Conservation (phyloP, 35 echinoderm and acorn worm genomes). For the Patiria miniata region DNA sequence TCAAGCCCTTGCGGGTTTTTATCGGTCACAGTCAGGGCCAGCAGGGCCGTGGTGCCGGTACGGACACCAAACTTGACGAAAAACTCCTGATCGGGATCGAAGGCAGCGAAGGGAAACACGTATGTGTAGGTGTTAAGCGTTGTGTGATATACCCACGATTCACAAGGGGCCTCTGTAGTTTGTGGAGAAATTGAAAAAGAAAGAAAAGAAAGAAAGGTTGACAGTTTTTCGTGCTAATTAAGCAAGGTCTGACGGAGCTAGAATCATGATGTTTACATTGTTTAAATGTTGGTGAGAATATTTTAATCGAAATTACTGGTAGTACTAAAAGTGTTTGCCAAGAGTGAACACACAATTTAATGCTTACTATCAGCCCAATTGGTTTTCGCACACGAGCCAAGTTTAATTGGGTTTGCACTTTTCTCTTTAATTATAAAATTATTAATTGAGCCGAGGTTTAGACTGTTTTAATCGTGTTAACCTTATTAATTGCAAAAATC, state of each 20-base stretch:
- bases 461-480: too few species aligned
- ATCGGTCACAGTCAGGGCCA: neutral
- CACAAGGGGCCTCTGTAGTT: neutral
- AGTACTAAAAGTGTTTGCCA: neutral
- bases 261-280: neutral
- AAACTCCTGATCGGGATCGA: neutral
- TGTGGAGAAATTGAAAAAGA: neutral
- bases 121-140: neutral
- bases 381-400: too few species aligned
- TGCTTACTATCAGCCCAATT: too few species aligned
- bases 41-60: neutral
- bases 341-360: too few species aligned
- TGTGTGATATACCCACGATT: neutral
- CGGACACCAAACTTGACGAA: neutral
- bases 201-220: neutral
- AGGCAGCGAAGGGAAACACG: neutral
- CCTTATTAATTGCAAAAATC: too few species aligned
- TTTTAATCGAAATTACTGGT: neutral
- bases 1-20: neutral
- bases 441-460: too few species aligned
- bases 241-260: neutral
- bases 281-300: neutral
- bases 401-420: too few species aligned
- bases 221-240: neutral
- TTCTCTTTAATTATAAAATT: too few species aligned